Percentiles rank a stretch among this genome's conserved stretches.
Evolutionary conservation across 1,140 invertebrate genomes (phyloP).

Genomic region (Dreissena polymorpha): DNA sequence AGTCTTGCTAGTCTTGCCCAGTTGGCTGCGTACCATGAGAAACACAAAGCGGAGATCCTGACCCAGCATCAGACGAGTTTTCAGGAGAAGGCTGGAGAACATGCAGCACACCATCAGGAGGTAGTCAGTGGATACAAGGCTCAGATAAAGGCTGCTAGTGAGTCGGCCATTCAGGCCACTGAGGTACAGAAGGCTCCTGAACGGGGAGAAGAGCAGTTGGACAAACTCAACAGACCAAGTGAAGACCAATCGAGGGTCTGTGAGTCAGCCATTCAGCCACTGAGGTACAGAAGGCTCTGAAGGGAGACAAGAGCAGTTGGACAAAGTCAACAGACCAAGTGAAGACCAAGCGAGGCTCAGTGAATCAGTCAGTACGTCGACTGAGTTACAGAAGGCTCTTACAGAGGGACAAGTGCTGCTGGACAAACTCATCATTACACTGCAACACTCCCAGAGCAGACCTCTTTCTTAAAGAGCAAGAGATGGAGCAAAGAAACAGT

Average conservation of each 20-base stretch:
- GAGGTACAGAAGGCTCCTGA: conserved; percentile 60
- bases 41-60: conserved; percentile 47
- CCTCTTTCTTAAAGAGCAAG: conserved; percentile 38
- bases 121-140: conserved; percentile 65
- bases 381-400: too few relatives aligned
- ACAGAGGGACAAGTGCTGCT: too few relatives aligned
- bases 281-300: too few relatives aligned
- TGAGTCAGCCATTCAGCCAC: too few relatives aligned
- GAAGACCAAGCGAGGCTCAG: too few relatives aligned
- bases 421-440: too few relatives aligned
- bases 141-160: conserved; percentile 37
- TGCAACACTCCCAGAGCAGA: conserved; percentile 39
- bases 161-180: conserved; percentile 59
- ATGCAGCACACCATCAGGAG: conserved; percentile 61
- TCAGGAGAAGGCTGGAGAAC: conserved; percentile 62
- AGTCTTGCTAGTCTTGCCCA: conserved; percentile 55
- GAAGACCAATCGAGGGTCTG: too few relatives aligned
- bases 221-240: conserved; percentile 45
- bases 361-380: too few relatives aligned
- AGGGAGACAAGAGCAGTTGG: too few relatives aligned
- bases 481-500: conserved; percentile 38
- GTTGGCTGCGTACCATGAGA: conserved; percentile 47
- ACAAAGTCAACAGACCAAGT: too few relatives aligned
- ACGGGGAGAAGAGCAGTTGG: conserved; percentile 48
- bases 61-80: conserved; percentile 46